These are phyloP conservation scores for Holothuria scabra DNA, from an alignment of 53 echinoderm and acorn worm genomes.

Conservation along the genomic window DNA sequence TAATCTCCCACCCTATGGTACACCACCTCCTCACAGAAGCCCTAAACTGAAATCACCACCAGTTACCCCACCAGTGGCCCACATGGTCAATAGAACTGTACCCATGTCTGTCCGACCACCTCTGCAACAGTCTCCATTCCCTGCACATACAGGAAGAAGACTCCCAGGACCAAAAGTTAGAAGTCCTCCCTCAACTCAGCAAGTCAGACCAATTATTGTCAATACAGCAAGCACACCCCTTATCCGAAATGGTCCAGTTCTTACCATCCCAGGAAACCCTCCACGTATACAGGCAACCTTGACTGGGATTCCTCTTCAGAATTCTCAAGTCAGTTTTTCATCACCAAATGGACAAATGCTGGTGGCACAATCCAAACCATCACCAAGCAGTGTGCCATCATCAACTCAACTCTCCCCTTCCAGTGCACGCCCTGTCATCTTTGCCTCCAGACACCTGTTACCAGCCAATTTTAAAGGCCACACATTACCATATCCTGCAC, in stretches of 20 bases:
- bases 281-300: slow-evolving; percentile 35
- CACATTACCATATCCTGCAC: not conserved
- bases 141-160: slow-evolving; percentile 18
- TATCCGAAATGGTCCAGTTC: slow-evolving; percentile 25
- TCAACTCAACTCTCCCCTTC: slow-evolving; percentile 38
- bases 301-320: slow-evolving; percentile 17
- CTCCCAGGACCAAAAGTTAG: slow-evolving; percentile 55
- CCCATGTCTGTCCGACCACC: slow-evolving; percentile 18
- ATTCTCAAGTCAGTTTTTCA: slow-evolving; percentile 8
- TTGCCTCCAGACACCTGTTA: slow-evolving; percentile 1
- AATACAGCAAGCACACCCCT: slow-evolving; percentile 6
- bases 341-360: slow-evolving; percentile 27
- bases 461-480: slow-evolving; percentile 35
- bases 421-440: slow-evolving; percentile 34
- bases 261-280: slow-evolving; percentile 32
- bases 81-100: slow-evolving; percentile 45
- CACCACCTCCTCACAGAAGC: slow-evolving; percentile 59
- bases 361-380: slow-evolving; percentile 2
- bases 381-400: not conserved
- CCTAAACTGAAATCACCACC: slow-evolving; percentile 59
- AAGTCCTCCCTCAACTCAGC: slow-evolving; percentile 42
- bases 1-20: slow-evolving; percentile 43
- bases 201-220: slow-evolving; percentile 45
- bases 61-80: slow-evolving; percentile 54
- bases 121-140: slow-evolving; percentile 39